Evolutionary conservation across 2,797 vertebrate genomes (phyloP).

Genomic region (Malacoctenus gilli): DNA sequence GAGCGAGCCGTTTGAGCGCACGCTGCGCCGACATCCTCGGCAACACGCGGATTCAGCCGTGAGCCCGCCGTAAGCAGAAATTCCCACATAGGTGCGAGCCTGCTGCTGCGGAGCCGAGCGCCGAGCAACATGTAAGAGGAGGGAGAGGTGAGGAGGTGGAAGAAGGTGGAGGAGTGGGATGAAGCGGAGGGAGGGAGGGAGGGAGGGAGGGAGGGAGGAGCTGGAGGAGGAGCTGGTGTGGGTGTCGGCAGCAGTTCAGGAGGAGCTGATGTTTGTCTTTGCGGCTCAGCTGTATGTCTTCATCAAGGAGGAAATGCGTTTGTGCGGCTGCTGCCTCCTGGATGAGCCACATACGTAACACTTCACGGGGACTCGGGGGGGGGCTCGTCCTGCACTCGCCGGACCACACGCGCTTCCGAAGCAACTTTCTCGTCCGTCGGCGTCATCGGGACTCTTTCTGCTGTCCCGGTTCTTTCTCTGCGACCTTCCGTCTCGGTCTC

Average conservation of each 20-base stretch:
- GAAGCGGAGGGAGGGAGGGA: conserved; percentile 51
- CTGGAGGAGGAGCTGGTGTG: conserved; percentile 58
- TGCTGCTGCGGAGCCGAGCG: conserved; percentile 50
- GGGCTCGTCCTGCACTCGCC: conserved; percentile 6
- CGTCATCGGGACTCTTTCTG: too few species aligned
- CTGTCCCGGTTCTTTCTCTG: too few species aligned
- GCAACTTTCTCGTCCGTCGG: too few species aligned
- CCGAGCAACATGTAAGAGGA: conserved; percentile 65
- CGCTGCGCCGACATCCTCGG: conserved; percentile 17
- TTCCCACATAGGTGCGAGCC: conserved; percentile 62
- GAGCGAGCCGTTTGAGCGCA: conserved; percentile 23
- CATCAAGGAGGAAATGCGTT: conserved; percentile 23
- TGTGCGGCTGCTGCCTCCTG: conserved; percentile 2
- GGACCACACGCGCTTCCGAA: neutral
- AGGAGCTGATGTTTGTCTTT: conserved; percentile 44
- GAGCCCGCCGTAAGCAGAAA: conserved; percentile 43
- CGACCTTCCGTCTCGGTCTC: too few species aligned
- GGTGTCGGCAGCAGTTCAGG: conserved; percentile 50
- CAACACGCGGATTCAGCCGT: conserved; percentile 11
- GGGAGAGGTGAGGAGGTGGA: conserved; percentile 50
- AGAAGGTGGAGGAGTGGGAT: conserved; percentile 68
- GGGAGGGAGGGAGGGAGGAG: conserved; percentile 41
- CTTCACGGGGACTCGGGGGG: conserved; percentile 14
- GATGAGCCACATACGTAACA: neutral
- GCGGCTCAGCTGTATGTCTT: conserved; percentile 29